Conservation (phyloP, 2,113 vertebrate genomes). For the Aleadryas rufinucha region DNA sequence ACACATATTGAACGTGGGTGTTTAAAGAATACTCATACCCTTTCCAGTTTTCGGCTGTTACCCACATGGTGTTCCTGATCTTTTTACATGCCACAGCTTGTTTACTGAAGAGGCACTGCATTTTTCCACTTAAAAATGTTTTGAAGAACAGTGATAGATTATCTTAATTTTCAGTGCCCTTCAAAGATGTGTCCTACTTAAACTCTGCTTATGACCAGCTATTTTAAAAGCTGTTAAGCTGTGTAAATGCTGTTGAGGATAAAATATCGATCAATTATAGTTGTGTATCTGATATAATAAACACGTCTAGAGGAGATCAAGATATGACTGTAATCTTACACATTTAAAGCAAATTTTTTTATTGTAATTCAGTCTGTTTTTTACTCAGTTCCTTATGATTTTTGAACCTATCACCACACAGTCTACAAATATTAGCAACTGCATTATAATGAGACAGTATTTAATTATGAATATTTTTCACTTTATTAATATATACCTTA, state of each 20-base stretch:
- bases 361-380: not conserved
- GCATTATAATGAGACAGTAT: not conserved
- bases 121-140: not conserved
- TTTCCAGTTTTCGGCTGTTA: constrained; percentile 14
- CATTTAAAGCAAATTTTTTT: not conserved
- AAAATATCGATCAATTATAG: not conserved
- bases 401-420: not conserved
- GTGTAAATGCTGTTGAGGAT: not conserved
- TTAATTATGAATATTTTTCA: not conserved
- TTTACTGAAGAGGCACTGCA: not conserved
- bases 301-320: not conserved
- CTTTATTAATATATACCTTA: not conserved
- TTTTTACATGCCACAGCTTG: not conserved
- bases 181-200: not conserved
- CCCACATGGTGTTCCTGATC: not conserved
- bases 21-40: constrained; percentile 15
- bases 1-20: constrained; percentile 1
- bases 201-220: not conserved
- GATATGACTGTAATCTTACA: not conserved
- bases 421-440: not conserved
- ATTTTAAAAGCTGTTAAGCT: not conserved
- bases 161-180: not conserved
- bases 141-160: not conserved
- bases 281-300: not conserved
- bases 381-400: not conserved